Conservation (phyloP, 2,797 vertebrate species). For the Phrynocephalus guinanensis region DNA sequence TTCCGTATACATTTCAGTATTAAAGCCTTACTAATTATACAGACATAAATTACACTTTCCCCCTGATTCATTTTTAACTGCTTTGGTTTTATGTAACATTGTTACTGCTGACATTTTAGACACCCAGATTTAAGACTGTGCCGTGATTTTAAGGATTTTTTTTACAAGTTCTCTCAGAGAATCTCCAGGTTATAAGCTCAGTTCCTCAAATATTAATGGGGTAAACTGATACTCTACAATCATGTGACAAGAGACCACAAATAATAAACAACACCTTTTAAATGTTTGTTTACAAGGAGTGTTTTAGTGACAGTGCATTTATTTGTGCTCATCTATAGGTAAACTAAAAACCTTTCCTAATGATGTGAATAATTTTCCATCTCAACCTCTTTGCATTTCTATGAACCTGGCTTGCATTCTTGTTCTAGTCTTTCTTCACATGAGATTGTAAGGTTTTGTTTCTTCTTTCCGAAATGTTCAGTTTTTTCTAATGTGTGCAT, state of each 20-base stretch:
- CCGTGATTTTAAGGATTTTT: conserved; percentile 18
- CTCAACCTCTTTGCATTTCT: neutral
- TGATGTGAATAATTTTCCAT: neutral
- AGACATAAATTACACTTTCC: conserved; percentile 56
- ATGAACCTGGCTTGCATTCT: neutral
- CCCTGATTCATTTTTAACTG: conserved; percentile 30
- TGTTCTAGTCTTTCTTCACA: neutral
- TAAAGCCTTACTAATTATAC: conserved; percentile 58
- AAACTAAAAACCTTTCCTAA: neutral
- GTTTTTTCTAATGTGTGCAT: neutral
- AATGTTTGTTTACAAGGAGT: conserved; percentile 12
- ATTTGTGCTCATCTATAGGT: neutral
- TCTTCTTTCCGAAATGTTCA: neutral
- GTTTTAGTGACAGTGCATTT: conserved; percentile 8
- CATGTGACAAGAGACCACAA: conserved; percentile 33
- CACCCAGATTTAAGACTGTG: neutral
- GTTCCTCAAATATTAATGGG: conserved; percentile 13
- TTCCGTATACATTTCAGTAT: conserved; percentile 61
- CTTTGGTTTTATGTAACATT: conserved; percentile 38
- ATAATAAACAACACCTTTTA: neutral
- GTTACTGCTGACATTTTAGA: conserved; percentile 35
- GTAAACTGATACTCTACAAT: conserved; percentile 11
- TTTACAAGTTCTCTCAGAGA: conserved; percentile 12
- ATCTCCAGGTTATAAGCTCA: conserved; percentile 8
- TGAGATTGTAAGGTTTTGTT: neutral